These are phyloP conservation scores for Pseudomyrmex pallidus DNA, from an alignment of 1,140 invertebrate species.

Conservation along the genomic window DNA sequence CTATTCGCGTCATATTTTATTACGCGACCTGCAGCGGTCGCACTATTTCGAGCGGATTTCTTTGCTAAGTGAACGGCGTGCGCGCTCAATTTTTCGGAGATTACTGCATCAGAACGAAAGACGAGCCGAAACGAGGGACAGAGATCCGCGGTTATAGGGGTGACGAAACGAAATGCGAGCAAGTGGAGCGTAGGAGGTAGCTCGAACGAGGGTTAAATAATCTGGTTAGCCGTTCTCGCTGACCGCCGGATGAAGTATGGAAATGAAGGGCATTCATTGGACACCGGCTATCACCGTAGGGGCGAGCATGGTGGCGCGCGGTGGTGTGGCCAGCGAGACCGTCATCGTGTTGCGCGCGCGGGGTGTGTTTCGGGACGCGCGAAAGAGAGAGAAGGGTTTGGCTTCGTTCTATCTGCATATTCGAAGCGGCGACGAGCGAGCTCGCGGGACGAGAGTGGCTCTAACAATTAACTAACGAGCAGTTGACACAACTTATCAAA, in stretches of 20 bases:
- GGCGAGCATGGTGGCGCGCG: constrained; percentile 24
- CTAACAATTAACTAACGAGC: constrained; percentile 85
- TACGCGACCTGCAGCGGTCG: neutral
- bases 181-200: constrained; percentile 41
- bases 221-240: constrained; percentile 82
- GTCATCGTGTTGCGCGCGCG: neutral
- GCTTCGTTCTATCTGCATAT: constrained; percentile 72
- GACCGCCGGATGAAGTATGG: constrained; percentile 82
- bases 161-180: constrained; percentile 21
- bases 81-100: constrained; percentile 41
- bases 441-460: constrained; percentile 54
- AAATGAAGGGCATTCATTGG: constrained; percentile 84
- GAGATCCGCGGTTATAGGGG: neutral
- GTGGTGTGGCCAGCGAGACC: constrained; percentile 9
- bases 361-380: neutral
- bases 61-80: neutral
- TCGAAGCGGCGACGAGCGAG: constrained; percentile 31
- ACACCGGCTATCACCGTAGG: constrained; percentile 68
- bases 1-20: neutral
- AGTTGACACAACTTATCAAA: constrained; percentile 85
- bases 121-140: constrained; percentile 8
- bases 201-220: constrained; percentile 81
- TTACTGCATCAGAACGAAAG: constrained; percentile 14
- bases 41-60: neutral
- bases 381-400: constrained; percentile 61